These are phyloP conservation scores for Ciconia stormi DNA, from an alignment of 2,113 vertebrate species.

Conservation along the genomic window DNA sequence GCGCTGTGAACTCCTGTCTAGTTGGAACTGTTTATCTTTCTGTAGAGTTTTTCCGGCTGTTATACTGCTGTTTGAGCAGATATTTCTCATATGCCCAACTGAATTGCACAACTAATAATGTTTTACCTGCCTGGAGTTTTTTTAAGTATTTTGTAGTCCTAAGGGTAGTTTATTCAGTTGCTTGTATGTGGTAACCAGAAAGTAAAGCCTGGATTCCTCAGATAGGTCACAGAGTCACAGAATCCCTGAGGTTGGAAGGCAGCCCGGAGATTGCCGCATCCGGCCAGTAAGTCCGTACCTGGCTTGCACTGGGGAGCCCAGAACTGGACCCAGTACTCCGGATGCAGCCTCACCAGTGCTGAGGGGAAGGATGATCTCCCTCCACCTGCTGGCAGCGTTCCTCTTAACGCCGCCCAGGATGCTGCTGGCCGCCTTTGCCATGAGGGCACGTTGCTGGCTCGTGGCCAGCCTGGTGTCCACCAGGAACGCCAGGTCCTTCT, in stretches of 20 bases:
- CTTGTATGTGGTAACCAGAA: neutral
- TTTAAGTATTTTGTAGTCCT: neutral
- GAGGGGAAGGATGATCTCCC: neutral
- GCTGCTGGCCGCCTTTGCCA: neutral
- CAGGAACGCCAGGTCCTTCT: neutral
- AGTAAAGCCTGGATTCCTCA: neutral
- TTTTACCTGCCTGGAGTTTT: neutral
- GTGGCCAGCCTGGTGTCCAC: fast-evolving
- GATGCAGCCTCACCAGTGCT: neutral
- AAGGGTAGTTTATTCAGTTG: neutral
- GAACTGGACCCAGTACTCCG: neutral
- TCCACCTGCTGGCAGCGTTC: fast-evolving
- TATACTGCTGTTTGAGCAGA: neutral
- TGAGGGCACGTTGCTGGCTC: fast-evolving
- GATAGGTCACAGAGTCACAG: neutral
- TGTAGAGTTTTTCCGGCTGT: neutral
- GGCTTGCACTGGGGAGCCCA: neutral
- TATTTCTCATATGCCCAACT: neutral
- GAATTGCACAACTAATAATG: neutral
- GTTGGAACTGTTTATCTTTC: neutral
- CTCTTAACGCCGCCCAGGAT: neutral
- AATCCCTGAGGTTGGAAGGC: neutral
- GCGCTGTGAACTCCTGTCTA: neutral
- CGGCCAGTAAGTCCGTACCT: fast-evolving
- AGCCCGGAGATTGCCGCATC: neutral